Evolutionary conservation across 2,888 invertebrate species (phyloP).

Genomic region (Pheosia tremula): DNA sequence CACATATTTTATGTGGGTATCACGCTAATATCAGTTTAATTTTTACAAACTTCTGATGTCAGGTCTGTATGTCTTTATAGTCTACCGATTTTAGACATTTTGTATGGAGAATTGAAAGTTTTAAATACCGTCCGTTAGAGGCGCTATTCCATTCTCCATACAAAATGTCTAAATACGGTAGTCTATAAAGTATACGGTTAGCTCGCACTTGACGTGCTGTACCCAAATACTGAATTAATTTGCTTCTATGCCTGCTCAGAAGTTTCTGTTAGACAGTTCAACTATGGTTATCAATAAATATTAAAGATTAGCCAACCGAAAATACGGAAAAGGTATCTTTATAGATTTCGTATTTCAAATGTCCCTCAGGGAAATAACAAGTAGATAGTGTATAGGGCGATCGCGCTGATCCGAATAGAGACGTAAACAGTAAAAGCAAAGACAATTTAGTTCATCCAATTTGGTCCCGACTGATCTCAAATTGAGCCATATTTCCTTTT

Average conservation of each 20-base stretch:
- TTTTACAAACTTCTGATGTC: too few species aligned
- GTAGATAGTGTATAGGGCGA: not conserved
- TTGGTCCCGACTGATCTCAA: not conserved
- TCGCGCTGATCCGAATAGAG: not conserved
- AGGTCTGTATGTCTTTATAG: too few species aligned
- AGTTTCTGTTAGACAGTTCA: not conserved
- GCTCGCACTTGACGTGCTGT: too few species aligned
- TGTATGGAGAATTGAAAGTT: too few species aligned
- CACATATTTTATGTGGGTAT: not conserved
- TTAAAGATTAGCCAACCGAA: not conserved
- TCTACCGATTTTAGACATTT: too few species aligned
- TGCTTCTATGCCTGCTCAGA: not conserved
- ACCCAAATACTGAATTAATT: not conserved
- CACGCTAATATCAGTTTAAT: too few species aligned
- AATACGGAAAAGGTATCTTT: not conserved
- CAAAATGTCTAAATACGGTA: too few species aligned
- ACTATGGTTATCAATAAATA: not conserved
- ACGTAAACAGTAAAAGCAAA: not conserved
- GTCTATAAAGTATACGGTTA: too few species aligned
- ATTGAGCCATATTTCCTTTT: slow-evolving; percentile 1
- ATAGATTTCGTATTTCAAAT: slow-evolving; percentile 1
- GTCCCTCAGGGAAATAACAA: not conserved
- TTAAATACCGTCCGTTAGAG: too few species aligned
- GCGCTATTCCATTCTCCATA: too few species aligned
- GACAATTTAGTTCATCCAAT: slow-evolving; percentile 4